Evolutionary conservation across 2,888 invertebrate genomes (phyloP), one percentile per base, ranked within the genome.

Genomic region (Cantharis rufa): DNA sequence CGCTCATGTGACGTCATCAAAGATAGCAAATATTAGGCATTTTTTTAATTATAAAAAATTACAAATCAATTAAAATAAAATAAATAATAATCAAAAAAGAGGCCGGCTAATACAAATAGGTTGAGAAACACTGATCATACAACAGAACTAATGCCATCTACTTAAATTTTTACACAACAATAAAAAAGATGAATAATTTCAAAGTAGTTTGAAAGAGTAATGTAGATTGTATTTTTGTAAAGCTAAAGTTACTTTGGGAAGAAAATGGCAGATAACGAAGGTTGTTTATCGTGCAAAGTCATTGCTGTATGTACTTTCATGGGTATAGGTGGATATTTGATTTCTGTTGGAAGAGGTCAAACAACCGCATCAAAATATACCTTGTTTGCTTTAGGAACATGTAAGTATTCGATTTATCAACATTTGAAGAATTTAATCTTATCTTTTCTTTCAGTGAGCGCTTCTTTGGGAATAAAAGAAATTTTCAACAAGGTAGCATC

Each of bases 261-360:
- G 11, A 66, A 66, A 66, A 66, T 74, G 71, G 81, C 79, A 74
- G 71, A 81, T 70, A 72, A 77, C 7, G 79, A 82, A 77, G 24
- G 72, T 72, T 87, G 88, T 80, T 76, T 85, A 18, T 82, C 86
- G 13, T 88, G 88, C 76, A 87, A 87, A 84, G 61, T 87, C 63
- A 85, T 84, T 64, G 84, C 86, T 21, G 82, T 87, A 62, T 80
- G 82, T 75, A 86, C 85, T 78, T 82, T 87, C 15, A 76, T 82
- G 71, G 85, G 85, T 13, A 86, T 88, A 78, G 87, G 87, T 69
- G 81, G 81, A 68, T 87, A 87, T 80, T 83, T 88, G 71, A 81
- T 87, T 74, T 78, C 84, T 62, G 82, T 82, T 27, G 85, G 85
- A 11, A 83, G 79, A 79, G 48, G 48, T 48, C 77, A 64, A 66